Evolutionary conservation across 2,888 invertebrate species (phyloP).

Genomic region (Acheta domesticus): DNA sequence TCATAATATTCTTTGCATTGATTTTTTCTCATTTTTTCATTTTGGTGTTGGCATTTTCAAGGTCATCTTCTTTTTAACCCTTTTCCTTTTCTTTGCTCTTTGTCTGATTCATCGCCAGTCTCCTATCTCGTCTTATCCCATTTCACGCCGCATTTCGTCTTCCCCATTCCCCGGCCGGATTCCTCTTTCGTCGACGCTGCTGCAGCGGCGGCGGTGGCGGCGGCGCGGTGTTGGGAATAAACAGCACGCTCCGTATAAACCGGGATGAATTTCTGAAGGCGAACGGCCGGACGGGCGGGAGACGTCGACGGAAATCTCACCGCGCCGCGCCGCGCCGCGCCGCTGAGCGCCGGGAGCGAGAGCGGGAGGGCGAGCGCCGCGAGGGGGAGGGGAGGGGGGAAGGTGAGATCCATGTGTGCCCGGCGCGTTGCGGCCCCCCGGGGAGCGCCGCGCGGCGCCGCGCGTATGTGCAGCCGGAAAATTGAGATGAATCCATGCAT

Average conservation of each 20-base stretch:
- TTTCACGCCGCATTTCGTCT: neutral
- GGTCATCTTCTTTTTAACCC: too few relatives aligned
- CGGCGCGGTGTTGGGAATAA: neutral
- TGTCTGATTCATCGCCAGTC: neutral
- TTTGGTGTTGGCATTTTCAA: too few relatives aligned
- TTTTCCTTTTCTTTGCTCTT: too few relatives aligned
- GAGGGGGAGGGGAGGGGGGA: neutral
- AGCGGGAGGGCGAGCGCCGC: neutral
- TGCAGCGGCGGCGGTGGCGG: too few relatives aligned
- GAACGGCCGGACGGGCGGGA: neutral
- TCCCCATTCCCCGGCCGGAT: neutral
- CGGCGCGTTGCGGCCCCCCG: conserved; percentile 9
- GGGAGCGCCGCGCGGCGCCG: neutral
- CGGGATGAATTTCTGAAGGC: conserved; percentile 4
- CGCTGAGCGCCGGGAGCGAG: neutral
- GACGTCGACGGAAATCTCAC: neutral
- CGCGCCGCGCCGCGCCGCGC: neutral
- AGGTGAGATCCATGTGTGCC: conserved; percentile 18
- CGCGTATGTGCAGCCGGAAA: conserved; percentile 3
- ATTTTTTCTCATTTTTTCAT: too few relatives aligned
- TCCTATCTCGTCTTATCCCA: neutral
- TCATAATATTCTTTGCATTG: too few relatives aligned
- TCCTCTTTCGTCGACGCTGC: neutral
- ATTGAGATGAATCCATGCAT: conserved; percentile 18
- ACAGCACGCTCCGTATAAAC: conserved; percentile 8